Evolutionary conservation across 2,113 vertebrate genomes (phyloP).

Genomic region (Tachuris rubrigastra): DNA sequence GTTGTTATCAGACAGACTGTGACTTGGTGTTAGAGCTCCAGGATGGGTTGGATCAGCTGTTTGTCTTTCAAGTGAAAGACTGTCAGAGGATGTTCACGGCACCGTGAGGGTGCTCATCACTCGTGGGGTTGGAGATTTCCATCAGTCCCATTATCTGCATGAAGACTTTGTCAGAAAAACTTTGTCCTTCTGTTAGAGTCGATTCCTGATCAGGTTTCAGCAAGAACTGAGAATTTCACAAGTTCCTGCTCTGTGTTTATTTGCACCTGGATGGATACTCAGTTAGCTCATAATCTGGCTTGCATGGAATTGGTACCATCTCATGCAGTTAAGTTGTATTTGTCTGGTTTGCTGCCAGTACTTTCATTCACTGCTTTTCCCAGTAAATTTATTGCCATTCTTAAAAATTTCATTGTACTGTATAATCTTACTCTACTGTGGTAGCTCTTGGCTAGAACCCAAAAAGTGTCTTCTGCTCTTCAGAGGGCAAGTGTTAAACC

Average conservation of each 20-base stretch:
- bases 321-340: background rate
- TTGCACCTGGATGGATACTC: background rate
- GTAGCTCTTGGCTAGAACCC: background rate
- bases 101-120: background rate
- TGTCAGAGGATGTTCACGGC: background rate
- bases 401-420: background rate
- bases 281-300: background rate
- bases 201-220: background rate
- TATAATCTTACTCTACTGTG: background rate
- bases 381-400: background rate
- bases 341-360: background rate
- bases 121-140: fast-evolving
- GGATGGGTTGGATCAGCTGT: background rate
- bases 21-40: background rate
- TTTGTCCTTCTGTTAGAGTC: background rate
- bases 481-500: background rate
- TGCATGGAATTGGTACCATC: background rate
- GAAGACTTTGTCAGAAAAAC: background rate
- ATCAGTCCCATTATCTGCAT: background rate
- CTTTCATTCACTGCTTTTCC: background rate
- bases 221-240: background rate
- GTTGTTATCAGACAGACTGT: background rate
- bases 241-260: background rate
- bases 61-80: background rate
- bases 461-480: background rate